These are phyloP conservation scores for Gracilinanus agilis DNA, from an alignment of 2,113 vertebrate species.

Conservation along the genomic window DNA sequence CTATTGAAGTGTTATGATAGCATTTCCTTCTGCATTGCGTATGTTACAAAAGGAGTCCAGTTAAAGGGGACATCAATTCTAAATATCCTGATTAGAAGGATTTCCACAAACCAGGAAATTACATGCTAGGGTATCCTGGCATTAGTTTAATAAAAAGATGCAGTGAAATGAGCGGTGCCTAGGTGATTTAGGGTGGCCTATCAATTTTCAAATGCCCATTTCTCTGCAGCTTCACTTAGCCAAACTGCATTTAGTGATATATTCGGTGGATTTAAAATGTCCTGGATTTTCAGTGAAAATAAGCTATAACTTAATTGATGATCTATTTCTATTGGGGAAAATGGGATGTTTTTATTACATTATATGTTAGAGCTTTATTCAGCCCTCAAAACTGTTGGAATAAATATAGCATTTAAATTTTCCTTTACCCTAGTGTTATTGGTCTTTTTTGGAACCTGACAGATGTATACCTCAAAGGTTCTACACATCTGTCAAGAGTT, in stretches of 20 bases:
- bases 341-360: slow-evolving; percentile 70
- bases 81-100: slow-evolving; percentile 81
- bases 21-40: slow-evolving; percentile 88
- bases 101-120: slow-evolving; percentile 82
- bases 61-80: slow-evolving; percentile 82
- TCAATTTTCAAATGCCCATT: slow-evolving; percentile 66
- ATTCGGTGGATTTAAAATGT: slow-evolving; percentile 56
- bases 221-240: slow-evolving; percentile 68
- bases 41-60: slow-evolving; percentile 73
- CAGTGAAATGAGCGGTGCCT: slow-evolving; percentile 58
- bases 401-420: slow-evolving; percentile 65
- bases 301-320: not conserved
- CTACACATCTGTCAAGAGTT: slow-evolving; percentile 66
- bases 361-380: slow-evolving; percentile 15
- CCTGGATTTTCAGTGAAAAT: slow-evolving; percentile 73
- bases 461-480: slow-evolving; percentile 68
- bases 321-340: slow-evolving; percentile 51
- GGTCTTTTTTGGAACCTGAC: slow-evolving; percentile 71
- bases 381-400: slow-evolving; percentile 63
- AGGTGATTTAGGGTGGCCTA: slow-evolving; percentile 67
- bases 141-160: slow-evolving; percentile 82
- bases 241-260: slow-evolving; percentile 46
- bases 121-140: slow-evolving; percentile 74
- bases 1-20: slow-evolving; percentile 95
- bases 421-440: slow-evolving; percentile 56